Evolutionary conservation across 2,888 invertebrate genomes (phyloP), one percentile per base, ranked within the genome.

Genomic region (Thymelicus sylvestris): DNA sequence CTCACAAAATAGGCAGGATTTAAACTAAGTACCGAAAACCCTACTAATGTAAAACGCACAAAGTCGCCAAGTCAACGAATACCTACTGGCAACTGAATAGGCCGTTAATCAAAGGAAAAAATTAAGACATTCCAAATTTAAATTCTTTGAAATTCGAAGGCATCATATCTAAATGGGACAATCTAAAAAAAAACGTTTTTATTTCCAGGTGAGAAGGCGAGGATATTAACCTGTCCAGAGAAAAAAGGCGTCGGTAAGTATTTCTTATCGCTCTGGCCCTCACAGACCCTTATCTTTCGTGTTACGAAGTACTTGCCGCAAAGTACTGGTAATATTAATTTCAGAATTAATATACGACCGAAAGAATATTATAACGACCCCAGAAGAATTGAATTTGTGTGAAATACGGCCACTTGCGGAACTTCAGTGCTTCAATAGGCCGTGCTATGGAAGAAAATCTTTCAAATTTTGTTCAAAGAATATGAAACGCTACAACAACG

Each of bases 271-370:
- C 65, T 24, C 47, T 70, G 50, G 13, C 52, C 71, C 63, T 72
- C 66, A 44, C 15, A 72, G 24, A 69, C 73, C 73, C 72, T 72
- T 72, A 71, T 71, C 70, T 71, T 67, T 74, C 72, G 66, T 57
- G 59, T 52, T 70, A 50, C 66, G 70, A 69, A 69, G 70, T 66
- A 66, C 67, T 57, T 57, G 47, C 72, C 61, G 57, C 71, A 72
- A 75, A 74, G 72, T 73, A 77, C 74, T 77, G 67, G 72, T 70
- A 72, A 76, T 79, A 81, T 81, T 82, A 81, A 80, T 81, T 79
- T 76, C 70, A 73, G 74, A 78, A 78, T 77, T 77, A 77, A 79
- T 80, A 80, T 79, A 77, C 75, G 73, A 31, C 15, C 57, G 59
- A 73, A 74, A 74, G 65, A 71, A 74, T 73, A 73, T 72, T 72